Evolutionary conservation across 2,888 invertebrate species (phyloP).

Genomic region (Aporophyla nigra): DNA sequence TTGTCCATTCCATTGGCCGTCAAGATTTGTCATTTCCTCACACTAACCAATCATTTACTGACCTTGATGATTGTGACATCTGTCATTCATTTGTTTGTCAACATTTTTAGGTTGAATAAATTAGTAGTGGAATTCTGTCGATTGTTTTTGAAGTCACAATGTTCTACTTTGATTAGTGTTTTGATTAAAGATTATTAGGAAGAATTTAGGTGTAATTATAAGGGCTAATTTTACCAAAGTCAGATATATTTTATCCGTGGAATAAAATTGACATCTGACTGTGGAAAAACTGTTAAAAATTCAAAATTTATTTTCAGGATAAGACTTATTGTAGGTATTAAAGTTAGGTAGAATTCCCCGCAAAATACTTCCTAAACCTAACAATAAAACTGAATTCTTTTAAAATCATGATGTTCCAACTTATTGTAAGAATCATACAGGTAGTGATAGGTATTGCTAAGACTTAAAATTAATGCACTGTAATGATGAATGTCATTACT

Average conservation of each 20-base stretch:
- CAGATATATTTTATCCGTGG: no score
- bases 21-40: constrained; percentile 75
- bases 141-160: neutral
- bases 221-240: no score
- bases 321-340: no score
- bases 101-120: neutral
- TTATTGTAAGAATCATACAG: neutral
- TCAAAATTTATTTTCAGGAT: no score
- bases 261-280: no score
- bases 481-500: constrained; percentile 11
- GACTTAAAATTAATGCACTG: constrained; percentile 1
- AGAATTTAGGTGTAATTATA: no score
- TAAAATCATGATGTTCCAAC: neutral
- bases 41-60: constrained; percentile 48
- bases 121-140: neutral
- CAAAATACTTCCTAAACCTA: no score
- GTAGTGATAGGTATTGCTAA: neutral
- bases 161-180: neutral
- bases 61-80: constrained; percentile 38
- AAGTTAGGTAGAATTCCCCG: no score
- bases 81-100: constrained; percentile 6
- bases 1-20: constrained; percentile 66
- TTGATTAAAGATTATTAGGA: neutral
- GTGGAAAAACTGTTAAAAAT: no score
- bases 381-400: neutral